Evolutionary conservation across 2,888 invertebrate species (phyloP).

Genomic region (Theodoxus fluviatilis): DNA sequence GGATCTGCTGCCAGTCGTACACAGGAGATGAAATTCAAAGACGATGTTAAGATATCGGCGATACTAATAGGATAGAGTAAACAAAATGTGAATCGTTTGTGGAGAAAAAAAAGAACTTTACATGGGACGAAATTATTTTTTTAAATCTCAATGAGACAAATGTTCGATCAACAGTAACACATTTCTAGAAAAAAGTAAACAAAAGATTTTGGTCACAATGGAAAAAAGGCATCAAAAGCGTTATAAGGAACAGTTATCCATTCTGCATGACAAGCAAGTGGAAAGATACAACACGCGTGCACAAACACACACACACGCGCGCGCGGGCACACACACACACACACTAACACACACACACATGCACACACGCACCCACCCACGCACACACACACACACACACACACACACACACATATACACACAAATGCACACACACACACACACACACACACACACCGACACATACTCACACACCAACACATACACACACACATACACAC

Average conservation of each 20-base stretch:
- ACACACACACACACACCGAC: not conserved
- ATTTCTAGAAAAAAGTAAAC: not conserved
- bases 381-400: not conserved
- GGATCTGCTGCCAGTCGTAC: too few relatives aligned
- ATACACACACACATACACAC: constrained; percentile 7
- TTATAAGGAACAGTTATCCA: too few relatives aligned
- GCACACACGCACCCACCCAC: not conserved
- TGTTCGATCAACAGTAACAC: too few relatives aligned
- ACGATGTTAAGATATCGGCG: too few relatives aligned
- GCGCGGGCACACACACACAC: constrained; percentile 7
- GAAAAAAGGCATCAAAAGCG: too few relatives aligned
- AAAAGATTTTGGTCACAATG: too few relatives aligned
- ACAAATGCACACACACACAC: not conserved
- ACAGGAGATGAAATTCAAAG: too few relatives aligned
- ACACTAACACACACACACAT: not conserved
- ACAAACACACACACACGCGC: constrained; percentile 10
- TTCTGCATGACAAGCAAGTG: not conserved
- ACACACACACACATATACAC: not conserved
- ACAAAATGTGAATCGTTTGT: too few relatives aligned
- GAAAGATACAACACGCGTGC: not conserved
- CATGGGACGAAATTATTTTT: too few relatives aligned
- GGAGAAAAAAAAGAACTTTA: too few relatives aligned
- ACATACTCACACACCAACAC: not conserved
- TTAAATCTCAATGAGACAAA: too few relatives aligned
- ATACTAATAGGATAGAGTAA: too few relatives aligned